Percentiles rank a stretch among this genome's conserved stretches.
Evolutionary conservation across 2,888 invertebrate species (phyloP).

Genomic region (Aporophyla lueneburgensis): DNA sequence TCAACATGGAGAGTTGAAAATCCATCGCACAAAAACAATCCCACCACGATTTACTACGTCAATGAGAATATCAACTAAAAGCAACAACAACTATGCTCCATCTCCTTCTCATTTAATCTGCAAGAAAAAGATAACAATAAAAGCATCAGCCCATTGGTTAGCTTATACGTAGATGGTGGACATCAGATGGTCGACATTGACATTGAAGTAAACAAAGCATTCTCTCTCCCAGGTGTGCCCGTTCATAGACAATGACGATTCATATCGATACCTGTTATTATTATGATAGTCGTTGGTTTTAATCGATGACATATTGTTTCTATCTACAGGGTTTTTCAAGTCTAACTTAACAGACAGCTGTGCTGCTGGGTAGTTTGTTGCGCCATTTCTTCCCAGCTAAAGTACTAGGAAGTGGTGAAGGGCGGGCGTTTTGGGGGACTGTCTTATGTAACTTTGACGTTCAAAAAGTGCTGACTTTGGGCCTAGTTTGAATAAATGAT

Average conservation of each 20-base stretch:
- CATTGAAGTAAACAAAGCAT: slow-evolving; percentile 50
- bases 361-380: too few relatives aligned
- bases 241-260: slow-evolving; percentile 33
- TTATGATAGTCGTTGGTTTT: slow-evolving; percentile 13
- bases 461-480: too few relatives aligned
- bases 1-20: too few relatives aligned
- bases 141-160: neutral
- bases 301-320: neutral
- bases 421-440: too few relatives aligned
- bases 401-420: too few relatives aligned
- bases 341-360: too few relatives aligned
- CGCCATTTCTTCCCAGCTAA: too few relatives aligned
- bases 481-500: too few relatives aligned
- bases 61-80: too few relatives aligned
- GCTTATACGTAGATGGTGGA: neutral
- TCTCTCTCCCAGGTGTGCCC: slow-evolving; percentile 45
- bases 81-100: neutral
- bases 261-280: slow-evolving; percentile 14
- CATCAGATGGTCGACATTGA: slow-evolving; percentile 34
- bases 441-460: too few relatives aligned
- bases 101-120: neutral
- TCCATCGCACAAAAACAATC: too few relatives aligned
- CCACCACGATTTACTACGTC: too few relatives aligned
- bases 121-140: slow-evolving; percentile 7
- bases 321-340: neutral